These are phyloP conservation scores for Leptinotarsa lineolata DNA, from an alignment of 1,140 invertebrate species.

Conservation along the genomic window DNA sequence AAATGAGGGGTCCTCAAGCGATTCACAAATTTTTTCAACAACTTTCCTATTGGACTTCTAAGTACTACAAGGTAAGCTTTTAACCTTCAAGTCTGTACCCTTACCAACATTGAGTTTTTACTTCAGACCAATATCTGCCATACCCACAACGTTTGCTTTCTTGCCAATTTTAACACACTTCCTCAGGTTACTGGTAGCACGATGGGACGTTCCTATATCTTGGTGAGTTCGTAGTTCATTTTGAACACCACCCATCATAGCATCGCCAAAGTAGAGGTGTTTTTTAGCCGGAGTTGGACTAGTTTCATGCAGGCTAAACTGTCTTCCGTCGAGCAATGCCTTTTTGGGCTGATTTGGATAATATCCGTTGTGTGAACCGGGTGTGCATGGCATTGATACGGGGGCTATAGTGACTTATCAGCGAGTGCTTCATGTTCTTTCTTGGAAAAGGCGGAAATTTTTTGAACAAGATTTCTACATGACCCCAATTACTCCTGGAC, in stretches of 20 bases:
- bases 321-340: conserved; percentile 90
- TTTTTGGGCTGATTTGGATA: conserved; percentile 75
- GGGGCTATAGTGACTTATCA: no score
- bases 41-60: conserved; percentile 38
- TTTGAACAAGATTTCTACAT: no score
- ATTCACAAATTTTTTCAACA: conserved; percentile 37
- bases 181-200: conserved; percentile 68
- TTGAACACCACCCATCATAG: conserved; percentile 67
- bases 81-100: conserved; percentile 51
- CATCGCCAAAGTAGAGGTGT: conserved; percentile 73
- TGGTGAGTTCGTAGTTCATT: conserved; percentile 55
- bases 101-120: conserved; percentile 59
- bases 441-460: no score
- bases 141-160: conserved; percentile 63
- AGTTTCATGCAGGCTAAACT: conserved; percentile 83
- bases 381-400: no score
- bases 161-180: conserved; percentile 68
- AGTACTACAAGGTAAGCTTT: conserved; percentile 46
- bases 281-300: conserved; percentile 83
- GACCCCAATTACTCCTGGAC: no score
- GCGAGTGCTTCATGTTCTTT: no score
- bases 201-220: conserved; percentile 58
- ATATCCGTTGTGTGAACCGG: no score
- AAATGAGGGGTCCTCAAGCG: conserved; percentile 46
- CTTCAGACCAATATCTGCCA: conserved; percentile 62